Base-by-base conservation (phyloP, 2,797 vertebrate genomes). In the Xyrichtys novacula region DNA sequence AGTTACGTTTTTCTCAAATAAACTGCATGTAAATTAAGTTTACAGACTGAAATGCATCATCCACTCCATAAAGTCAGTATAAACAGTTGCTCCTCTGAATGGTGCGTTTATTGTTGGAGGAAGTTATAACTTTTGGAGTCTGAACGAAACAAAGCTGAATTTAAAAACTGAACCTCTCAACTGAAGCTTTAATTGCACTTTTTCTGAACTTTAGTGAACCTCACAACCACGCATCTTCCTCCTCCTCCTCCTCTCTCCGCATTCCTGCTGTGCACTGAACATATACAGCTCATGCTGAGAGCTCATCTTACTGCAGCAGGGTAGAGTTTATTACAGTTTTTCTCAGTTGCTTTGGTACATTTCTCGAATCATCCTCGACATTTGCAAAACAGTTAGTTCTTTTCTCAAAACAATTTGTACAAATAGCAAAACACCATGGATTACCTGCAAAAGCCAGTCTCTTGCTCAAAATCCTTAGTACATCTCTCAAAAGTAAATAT, bases 181-280 rank as follows among this genome's bases (percentile, higher is more conserved):
- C 26, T 49, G 23, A 0, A 40, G 17, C 36, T 23, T 26, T 55
- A 32, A 55, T 40, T 47, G 17, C 19, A 47, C 19, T 39, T 31
- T 23, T 15, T 40, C 5, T 6, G 1, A 25, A 58, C 44, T 23
- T 57, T 4, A 32, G 34, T 5, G 43, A 16, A 11, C 52, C 53
- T 23, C 48, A 42, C 29, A 47, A 19, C 19, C 43, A 34, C 32
- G 14, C 17, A 9, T 42, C 40, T 20, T 9, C 19, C 8, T 19
- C 20, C 40, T 43, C 19, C 57, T 71, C 68, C 56, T 62, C 57
- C 49, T 67, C 42, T 6, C 53, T 67, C n/a, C n/a, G 59, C 82
- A 82, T 85, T 85, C 78, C 81, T 74, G 39, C 47, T 70, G 80
- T 75, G 76, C 65, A 68, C 34, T 42, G 61, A 50, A 69, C 43